Evolutionary conservation across 2,113 vertebrate species (phyloP).

Genomic region (Rattus norvegicus): DNA sequence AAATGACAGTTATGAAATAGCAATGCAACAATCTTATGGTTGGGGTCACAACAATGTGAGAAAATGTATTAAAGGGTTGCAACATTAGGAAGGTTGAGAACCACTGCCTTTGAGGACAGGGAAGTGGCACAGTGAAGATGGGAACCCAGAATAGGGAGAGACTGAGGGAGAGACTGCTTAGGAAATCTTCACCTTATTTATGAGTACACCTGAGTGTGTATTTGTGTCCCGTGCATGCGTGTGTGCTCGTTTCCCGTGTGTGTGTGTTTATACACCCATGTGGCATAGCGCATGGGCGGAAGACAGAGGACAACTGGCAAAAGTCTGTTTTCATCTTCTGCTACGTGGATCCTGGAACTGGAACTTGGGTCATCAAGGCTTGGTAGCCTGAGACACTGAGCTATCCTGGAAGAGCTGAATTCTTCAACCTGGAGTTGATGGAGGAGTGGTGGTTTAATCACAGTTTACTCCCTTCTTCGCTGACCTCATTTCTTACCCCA

Average conservation of each 20-base stretch:
- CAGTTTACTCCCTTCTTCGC: not conserved
- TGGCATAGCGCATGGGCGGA: too few species aligned
- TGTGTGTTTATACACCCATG: not conserved
- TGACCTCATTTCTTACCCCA: not conserved
- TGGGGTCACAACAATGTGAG: not conserved
- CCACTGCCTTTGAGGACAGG: not conserved
- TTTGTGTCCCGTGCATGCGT: too few species aligned
- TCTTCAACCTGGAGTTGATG: not conserved
- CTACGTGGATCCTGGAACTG: too few species aligned
- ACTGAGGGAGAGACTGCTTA: not conserved
- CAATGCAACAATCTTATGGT: not conserved
- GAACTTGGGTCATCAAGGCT: not conserved
- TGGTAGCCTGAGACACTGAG: not conserved
- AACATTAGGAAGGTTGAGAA: not conserved
- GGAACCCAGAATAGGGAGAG: not conserved
- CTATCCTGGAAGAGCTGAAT: not conserved
- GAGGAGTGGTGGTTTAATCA: not conserved
- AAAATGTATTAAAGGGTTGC: not conserved
- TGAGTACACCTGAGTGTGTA: too few species aligned
- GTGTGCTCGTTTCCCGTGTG: rapidly evolving
- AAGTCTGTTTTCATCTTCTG: not conserved
- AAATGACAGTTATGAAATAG: not conserved
- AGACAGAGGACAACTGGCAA: not conserved
- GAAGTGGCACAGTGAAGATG: rapidly evolving
- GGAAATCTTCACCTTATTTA: not conserved